Percentiles rank a stretch among this genome's conserved stretches.
These are phyloP conservation scores for Sylvicola cinctus DNA, from an alignment of 2,888 invertebrate genomes.

Conservation along the genomic window DNA sequence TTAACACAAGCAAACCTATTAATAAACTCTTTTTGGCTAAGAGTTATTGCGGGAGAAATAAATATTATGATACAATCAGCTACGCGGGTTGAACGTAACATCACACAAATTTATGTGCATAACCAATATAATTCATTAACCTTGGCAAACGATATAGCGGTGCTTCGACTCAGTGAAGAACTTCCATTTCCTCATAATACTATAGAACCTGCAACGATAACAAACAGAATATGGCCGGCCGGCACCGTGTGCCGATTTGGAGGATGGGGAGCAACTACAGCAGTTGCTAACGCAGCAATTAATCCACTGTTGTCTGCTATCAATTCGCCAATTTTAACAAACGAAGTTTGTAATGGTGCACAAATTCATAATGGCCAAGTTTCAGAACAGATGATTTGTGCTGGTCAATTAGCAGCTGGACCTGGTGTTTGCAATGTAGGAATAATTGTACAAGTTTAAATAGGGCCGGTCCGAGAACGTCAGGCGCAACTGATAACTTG, in stretches of 20 bases:
- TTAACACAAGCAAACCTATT: conserved; percentile 4
- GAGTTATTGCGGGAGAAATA: conserved; percentile 5
- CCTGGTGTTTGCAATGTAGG: too few species aligned
- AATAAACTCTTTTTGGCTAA: conserved; percentile 6
- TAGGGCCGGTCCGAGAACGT: too few species aligned
- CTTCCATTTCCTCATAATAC: conserved; percentile 5
- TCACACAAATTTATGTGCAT: conserved; percentile 1
- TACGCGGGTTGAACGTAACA: background rate
- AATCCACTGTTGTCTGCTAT: too few species aligned
- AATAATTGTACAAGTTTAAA: too few species aligned
- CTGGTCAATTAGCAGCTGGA: too few species aligned
- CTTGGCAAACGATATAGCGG: conserved; percentile 1
- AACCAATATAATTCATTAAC: background rate
- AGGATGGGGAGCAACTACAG: conserved; percentile 5
- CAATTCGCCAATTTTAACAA: too few species aligned
- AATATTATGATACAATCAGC: background rate
- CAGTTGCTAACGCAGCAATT: too few species aligned
- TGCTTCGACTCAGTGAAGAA: background rate
- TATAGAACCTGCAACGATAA: conserved; percentile 4
- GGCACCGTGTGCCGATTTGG: conserved; percentile 2
- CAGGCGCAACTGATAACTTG: too few species aligned
- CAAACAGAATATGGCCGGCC: background rate
- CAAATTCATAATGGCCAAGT: too few species aligned
- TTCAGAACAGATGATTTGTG: too few species aligned
- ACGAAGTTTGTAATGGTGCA: too few species aligned